phyloP scores from a whole-genome alignment of 2,888 invertebrate genomes.

The Allacma fusca region DNA sequence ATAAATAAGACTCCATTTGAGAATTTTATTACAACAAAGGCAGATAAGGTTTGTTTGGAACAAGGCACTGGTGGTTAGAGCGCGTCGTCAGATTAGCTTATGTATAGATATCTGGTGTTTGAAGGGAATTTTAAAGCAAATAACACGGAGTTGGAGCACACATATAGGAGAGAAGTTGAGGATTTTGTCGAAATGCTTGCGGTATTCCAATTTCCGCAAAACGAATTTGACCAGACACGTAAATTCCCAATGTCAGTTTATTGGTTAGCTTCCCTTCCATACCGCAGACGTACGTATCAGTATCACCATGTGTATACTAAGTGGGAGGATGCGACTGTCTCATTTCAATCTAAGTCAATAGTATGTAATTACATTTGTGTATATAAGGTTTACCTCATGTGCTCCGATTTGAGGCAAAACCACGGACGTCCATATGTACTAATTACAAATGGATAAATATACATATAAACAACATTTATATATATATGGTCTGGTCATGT shows the following conservation, averaged over 20 bases:
- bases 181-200: conserved; percentile 5
- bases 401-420: conserved; percentile 2
- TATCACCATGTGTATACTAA: not conserved
- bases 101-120: too few species aligned
- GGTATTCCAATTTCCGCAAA: conserved; percentile 16
- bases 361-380: not conserved
- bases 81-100: not conserved
- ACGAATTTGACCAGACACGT: conserved; percentile 18
- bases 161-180: not conserved
- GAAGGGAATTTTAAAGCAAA: too few species aligned
- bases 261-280: conserved; percentile 15
- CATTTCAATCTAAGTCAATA: not conserved
- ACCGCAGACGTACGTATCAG: conserved; percentile 19
- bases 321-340: not conserved
- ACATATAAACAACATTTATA: too few species aligned
- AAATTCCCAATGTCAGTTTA: conserved; percentile 18
- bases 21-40: not conserved
- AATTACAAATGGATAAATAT: not conserved
- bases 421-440: not conserved
- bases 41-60: not conserved
- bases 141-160: not conserved
- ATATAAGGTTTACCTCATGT: not conserved
- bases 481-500: too few species aligned
- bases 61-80: too few species aligned
- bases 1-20: not conserved